Evolutionary conservation across 2,888 invertebrate species (phyloP).

Genomic region (Dryobota labecula): DNA sequence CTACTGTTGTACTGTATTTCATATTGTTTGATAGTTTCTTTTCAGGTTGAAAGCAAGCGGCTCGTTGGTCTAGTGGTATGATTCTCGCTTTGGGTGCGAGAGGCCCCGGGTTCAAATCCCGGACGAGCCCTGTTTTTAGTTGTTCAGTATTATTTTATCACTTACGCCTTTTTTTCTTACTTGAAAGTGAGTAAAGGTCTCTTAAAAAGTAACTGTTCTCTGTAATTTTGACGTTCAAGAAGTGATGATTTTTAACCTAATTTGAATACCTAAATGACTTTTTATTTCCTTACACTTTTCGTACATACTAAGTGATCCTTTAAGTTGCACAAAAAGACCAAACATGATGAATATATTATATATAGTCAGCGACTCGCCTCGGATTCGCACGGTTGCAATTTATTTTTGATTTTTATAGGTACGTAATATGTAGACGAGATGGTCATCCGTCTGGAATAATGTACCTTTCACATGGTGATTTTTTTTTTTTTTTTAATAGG

Average conservation of each 20-base stretch:
- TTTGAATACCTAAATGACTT: too few species aligned
- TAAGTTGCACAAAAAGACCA: neutral
- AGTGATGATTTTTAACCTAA: too few species aligned
- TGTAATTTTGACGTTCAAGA: too few species aligned
- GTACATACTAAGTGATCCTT: neutral
- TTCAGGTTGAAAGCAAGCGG: slow-evolving; percentile 27
- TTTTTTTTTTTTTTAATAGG: too few species aligned
- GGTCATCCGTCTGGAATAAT: too few species aligned
- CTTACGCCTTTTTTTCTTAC: neutral
- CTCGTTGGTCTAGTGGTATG: slow-evolving; percentile 58
- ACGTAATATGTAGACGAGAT: too few species aligned
- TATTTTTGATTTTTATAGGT: too few species aligned
- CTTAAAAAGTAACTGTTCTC: too few species aligned
- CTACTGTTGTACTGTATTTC: neutral
- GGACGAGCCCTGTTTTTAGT: slow-evolving; percentile 46
- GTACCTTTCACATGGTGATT: too few species aligned
- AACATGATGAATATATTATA: too few species aligned
- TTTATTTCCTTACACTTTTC: neutral
- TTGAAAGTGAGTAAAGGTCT: neutral
- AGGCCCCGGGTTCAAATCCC: slow-evolving; percentile 55
- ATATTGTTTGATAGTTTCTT: neutral
- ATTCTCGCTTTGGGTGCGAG: slow-evolving; percentile 58
- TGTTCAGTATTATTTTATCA: neutral
- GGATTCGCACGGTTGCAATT: too few species aligned
- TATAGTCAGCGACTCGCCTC: too few species aligned